Conservation (phyloP, 1,140 invertebrate genomes). For the Leptinotarsa lineolata region DNA sequence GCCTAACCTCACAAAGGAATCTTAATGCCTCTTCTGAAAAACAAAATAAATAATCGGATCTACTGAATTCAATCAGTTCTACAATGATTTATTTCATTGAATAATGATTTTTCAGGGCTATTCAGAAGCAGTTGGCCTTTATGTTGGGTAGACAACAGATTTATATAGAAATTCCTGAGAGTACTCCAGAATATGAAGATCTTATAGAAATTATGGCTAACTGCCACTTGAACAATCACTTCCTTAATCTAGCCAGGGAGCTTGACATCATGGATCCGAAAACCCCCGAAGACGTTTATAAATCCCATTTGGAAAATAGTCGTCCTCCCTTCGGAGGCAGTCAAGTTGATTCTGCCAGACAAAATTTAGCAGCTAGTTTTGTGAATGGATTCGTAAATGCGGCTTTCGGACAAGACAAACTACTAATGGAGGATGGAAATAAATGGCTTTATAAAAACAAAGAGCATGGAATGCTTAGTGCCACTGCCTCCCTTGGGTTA, state of each 20-base stretch:
- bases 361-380: conserved; percentile 97
- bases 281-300: conserved; percentile 99
- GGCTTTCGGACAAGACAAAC: conserved; percentile 96
- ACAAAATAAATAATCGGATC: too few relatives aligned
- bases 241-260: conserved; percentile 94
- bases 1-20: too few relatives aligned
- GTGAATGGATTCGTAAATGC: conserved; percentile 99
- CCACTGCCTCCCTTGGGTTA: conserved; percentile 94
- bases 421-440: conserved; percentile 94
- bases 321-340: conserved; percentile 82
- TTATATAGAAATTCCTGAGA: conserved; percentile 75
- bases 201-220: conserved; percentile 96
- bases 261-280: conserved; percentile 99
- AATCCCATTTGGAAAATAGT: conserved; percentile 94
- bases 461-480: conserved; percentile 98
- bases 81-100: background rate
- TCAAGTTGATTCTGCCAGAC: conserved; percentile 91
- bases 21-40: too few relatives aligned
- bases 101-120: conserved; percentile 62
- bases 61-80: too few relatives aligned
- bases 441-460: conserved; percentile 99
- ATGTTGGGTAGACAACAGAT: conserved; percentile 98
- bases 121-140: conserved; percentile 95
- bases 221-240: conserved; percentile 94
- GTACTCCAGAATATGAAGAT: conserved; percentile 80